These are phyloP conservation scores for Luidia sarsii DNA, from an alignment of 53 echinoderm and acorn worm genomes.

Conservation along the genomic window DNA sequence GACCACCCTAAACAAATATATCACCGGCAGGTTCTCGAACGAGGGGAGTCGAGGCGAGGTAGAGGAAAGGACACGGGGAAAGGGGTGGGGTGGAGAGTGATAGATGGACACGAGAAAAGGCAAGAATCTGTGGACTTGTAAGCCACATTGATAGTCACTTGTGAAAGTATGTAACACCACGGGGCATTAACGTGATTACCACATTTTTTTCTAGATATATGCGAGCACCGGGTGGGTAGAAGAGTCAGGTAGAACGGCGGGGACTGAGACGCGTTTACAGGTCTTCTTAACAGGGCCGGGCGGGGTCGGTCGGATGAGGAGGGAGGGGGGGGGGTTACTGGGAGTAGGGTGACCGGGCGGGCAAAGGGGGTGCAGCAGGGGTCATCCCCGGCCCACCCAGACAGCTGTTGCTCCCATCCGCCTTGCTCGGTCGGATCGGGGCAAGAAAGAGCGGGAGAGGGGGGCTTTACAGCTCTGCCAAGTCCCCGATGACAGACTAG, in stretches of 20 bases:
- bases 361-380: constrained; percentile 31
- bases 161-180: constrained; percentile 28
- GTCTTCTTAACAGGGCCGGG: not conserved
- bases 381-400: constrained; percentile 50
- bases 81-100: not conserved
- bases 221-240: too few relatives aligned
- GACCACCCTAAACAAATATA: constrained; percentile 50
- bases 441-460: too few relatives aligned
- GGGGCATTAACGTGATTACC: constrained; percentile 45
- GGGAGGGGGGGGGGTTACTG: not conserved
- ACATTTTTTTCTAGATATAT: too few relatives aligned
- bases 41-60: not conserved
- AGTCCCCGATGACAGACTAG: constrained; percentile 7
- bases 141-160: constrained; percentile 28
- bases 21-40: not conserved
- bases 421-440: too few relatives aligned
- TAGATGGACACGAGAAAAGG: not conserved
- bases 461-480: constrained; percentile 18
- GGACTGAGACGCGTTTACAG: too few relatives aligned
- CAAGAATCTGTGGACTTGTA: not conserved
- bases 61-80: not conserved
- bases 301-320: not conserved
- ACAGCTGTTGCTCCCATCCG: constrained; percentile 54
- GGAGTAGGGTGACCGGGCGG: constrained; percentile 57
- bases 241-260: too few relatives aligned